phyloP scores from a whole-genome alignment of 2,888 invertebrate species.

The Unio delphinus region DNA sequence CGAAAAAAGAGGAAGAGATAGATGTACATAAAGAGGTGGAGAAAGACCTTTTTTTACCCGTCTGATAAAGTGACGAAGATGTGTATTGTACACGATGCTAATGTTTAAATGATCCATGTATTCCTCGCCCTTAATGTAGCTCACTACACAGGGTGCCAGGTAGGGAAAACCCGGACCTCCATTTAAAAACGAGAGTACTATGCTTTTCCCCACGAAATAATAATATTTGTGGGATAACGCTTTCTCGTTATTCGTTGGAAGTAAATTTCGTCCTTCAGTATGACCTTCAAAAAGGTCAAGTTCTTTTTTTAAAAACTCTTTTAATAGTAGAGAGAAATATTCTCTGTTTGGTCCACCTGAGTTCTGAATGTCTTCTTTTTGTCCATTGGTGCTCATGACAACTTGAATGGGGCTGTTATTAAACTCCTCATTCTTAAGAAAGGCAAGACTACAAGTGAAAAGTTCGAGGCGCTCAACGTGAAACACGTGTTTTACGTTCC shows the following conservation, averaged over 20 bases:
- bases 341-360: slow-evolving; percentile 40
- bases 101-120: slow-evolving; percentile 31
- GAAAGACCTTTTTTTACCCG: slow-evolving; percentile 9
- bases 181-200: slow-evolving; percentile 25
- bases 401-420: slow-evolving; percentile 26
- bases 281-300: slow-evolving; percentile 41
- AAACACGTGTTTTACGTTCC: slow-evolving; percentile 13
- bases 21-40: too few relatives aligned
- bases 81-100: slow-evolving; percentile 24
- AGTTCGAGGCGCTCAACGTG: slow-evolving; percentile 19
- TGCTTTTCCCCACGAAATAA: slow-evolving; percentile 24
- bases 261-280: slow-evolving; percentile 25
- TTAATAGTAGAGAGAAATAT: slow-evolving; percentile 35
- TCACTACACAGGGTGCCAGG: slow-evolving; percentile 32
- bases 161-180: slow-evolving; percentile 41
- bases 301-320: slow-evolving; percentile 21
- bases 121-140: slow-evolving; percentile 24
- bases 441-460: slow-evolving; percentile 13
- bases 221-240: slow-evolving; percentile 25
- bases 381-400: slow-evolving; percentile 18
- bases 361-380: slow-evolving; percentile 20
- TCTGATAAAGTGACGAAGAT: slow-evolving; percentile 24
- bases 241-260: slow-evolving; percentile 34
- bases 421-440: slow-evolving; percentile 19
- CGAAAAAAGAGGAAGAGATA: too few relatives aligned